phyloP scores from a whole-genome alignment of 2,797 vertebrate species.

The Rhodeus uyekii region DNA sequence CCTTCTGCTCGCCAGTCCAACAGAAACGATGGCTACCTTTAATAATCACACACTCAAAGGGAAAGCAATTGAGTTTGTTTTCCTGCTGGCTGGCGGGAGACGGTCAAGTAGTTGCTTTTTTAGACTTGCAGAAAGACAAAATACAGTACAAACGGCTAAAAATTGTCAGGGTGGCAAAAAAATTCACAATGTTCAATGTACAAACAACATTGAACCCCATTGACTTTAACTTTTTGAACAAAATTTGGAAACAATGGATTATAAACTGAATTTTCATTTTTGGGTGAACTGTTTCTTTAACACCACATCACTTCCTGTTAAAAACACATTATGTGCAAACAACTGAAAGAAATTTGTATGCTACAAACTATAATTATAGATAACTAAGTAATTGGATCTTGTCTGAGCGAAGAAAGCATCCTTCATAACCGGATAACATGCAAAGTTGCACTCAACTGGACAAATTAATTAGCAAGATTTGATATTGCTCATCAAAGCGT shows the following conservation, averaged over 20 bases:
- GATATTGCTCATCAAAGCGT: conserved; percentile 51
- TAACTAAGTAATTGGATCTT: neutral
- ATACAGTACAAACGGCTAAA: too few relatives aligned
- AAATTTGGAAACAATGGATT: neutral
- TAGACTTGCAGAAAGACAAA: neutral
- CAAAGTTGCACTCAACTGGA: conserved; percentile 17
- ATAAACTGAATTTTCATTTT: neutral
- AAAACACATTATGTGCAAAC: neutral
- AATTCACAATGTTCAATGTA: neutral
- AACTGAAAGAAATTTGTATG: neutral
- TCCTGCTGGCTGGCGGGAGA: conserved; percentile 7
- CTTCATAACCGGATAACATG: conserved; percentile 57
- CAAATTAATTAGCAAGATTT: conserved; percentile 47
- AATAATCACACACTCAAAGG: conserved; percentile 36
- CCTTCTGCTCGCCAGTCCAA: conserved; percentile 49
- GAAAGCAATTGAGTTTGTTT: conserved; percentile 4
- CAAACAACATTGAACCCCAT: neutral
- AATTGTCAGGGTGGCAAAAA: too few relatives aligned
- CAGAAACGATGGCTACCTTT: conserved; percentile 54
- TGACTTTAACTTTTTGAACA: neutral
- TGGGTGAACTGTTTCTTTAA: neutral
- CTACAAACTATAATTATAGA: neutral
- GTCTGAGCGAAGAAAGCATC: neutral
- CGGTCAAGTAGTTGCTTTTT: neutral
- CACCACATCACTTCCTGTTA: neutral